phyloP scores from a whole-genome alignment of 2,888 invertebrate genomes.

The Ennomos fuscantarius region DNA sequence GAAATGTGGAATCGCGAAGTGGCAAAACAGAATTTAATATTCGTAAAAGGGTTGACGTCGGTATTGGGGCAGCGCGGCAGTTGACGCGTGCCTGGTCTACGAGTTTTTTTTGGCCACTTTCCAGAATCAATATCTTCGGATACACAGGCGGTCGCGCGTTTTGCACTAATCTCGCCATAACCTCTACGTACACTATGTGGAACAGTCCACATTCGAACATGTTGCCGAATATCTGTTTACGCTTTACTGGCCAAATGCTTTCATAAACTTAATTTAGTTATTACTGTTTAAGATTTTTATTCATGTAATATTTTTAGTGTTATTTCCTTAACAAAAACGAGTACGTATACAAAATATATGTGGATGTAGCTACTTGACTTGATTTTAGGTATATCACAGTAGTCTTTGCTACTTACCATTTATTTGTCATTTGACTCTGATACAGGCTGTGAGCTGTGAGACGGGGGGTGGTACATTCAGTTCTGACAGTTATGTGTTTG shows the following conservation, averaged over 20 bases:
- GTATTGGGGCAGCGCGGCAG: slow-evolving; percentile 78
- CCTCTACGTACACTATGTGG: slow-evolving; percentile 52
- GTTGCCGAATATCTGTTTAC: slow-evolving; percentile 33
- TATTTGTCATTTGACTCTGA: slow-evolving; percentile 10
- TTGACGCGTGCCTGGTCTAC: slow-evolving; percentile 81
- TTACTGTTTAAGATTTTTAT: too few relatives aligned
- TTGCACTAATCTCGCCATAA: slow-evolving; percentile 78
- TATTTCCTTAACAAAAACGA: neutral
- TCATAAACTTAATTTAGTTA: slow-evolving; percentile 29
- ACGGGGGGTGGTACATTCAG: slow-evolving; percentile 16
- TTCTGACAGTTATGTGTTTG: slow-evolving; percentile 14
- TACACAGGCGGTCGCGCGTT: slow-evolving; percentile 77
- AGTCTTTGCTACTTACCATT: slow-evolving; percentile 6
- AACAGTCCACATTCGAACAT: slow-evolving; percentile 40
- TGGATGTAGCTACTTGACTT: too few relatives aligned
- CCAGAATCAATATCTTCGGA: slow-evolving; percentile 84
- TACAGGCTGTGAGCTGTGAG: slow-evolving; percentile 8
- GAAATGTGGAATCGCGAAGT: slow-evolving; percentile 81
- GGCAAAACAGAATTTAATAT: slow-evolving; percentile 86
- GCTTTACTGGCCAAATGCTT: slow-evolving; percentile 31
- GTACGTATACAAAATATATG: too few relatives aligned
- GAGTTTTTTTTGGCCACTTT: slow-evolving; percentile 83
- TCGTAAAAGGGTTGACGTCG: slow-evolving; percentile 84
- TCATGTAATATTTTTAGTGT: too few relatives aligned
- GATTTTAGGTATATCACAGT: too few relatives aligned